A percentile compares a stretch with the other conserved stretches of the same genome.
phyloP scores from a whole-genome alignment of 1,140 invertebrate species.

The Temnothorax curvispinosus region DNA sequence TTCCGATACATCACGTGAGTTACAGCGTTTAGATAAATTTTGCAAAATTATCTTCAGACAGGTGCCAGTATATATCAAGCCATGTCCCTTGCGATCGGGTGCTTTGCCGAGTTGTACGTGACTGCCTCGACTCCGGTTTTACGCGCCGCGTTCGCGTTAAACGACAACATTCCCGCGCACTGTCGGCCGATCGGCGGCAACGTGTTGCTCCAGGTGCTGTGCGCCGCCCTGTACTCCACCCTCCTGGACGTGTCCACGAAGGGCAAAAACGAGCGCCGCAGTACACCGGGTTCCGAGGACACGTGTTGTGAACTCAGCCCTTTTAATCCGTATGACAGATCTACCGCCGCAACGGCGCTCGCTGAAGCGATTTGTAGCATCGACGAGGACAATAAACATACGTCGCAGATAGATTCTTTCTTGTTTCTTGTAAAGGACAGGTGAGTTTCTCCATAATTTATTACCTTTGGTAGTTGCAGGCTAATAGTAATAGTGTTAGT shows the following conservation, averaged over 20 bases:
- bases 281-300: constrained; percentile 42
- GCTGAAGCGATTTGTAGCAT: constrained; percentile 92
- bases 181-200: constrained; percentile 88
- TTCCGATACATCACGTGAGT: neutral
- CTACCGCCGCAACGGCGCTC: constrained; percentile 85
- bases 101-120: constrained; percentile 89
- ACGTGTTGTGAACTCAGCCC: constrained; percentile 60
- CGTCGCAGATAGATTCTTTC: constrained; percentile 88
- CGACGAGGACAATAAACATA: constrained; percentile 91
- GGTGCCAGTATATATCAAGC: constrained; percentile 92
- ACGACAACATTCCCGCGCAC: constrained; percentile 89
- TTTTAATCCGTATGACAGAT: constrained; percentile 73
- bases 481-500: neutral
- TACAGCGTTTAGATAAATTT: neutral
- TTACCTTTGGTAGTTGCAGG: neutral
- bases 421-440: constrained; percentile 86
- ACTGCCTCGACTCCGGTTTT: constrained; percentile 87
- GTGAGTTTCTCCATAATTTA: constrained; percentile 51
- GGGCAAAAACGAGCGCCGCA: neutral
- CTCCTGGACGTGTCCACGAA: constrained; percentile 56
- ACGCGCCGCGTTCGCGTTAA: constrained; percentile 86
- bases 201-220: constrained; percentile 87
- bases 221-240: constrained; percentile 56
- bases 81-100: constrained; percentile 90
- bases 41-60: constrained; percentile 81